Evolutionary conservation across 2,888 invertebrate species (phyloP).

Genomic region (Lepidochrysops patricia): DNA sequence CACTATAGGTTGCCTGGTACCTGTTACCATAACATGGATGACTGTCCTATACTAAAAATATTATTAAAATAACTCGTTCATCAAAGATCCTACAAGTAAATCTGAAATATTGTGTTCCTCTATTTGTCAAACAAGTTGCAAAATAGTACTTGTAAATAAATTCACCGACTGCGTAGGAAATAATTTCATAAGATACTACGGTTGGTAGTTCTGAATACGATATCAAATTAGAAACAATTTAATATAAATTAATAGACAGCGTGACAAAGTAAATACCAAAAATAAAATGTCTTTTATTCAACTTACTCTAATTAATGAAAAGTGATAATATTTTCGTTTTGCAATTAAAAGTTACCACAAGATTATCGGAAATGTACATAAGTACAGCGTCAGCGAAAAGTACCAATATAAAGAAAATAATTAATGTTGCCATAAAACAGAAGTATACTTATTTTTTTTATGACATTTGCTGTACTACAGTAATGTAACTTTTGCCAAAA

Average conservation of each 20-base stretch:
- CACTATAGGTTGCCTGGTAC: constrained; percentile 48
- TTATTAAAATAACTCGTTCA: constrained; percentile 29
- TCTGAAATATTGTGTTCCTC: constrained; percentile 26
- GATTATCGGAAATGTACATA: constrained; percentile 40
- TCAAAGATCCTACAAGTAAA: constrained; percentile 28
- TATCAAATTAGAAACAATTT: constrained; percentile 16
- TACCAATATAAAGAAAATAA: constrained; percentile 42
- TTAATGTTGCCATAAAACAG: constrained; percentile 17
- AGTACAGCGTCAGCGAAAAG: constrained; percentile 63
- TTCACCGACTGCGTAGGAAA: constrained; percentile 72
- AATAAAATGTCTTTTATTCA: background rate
- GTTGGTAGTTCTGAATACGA: constrained; percentile 49
- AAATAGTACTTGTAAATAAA: constrained; percentile 68
- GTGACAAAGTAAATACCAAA: background rate
- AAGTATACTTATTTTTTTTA: background rate
- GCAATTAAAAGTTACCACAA: constrained; percentile 26
- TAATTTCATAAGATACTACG: constrained; percentile 41
- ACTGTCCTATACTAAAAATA: constrained; percentile 24
- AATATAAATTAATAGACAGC: background rate
- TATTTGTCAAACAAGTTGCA: constrained; percentile 66
- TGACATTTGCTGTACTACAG: background rate
- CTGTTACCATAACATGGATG: constrained; percentile 46
- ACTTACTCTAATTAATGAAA: background rate
- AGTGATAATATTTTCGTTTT: background rate
- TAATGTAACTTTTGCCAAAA: background rate